Percentiles rank a stretch among this genome's conserved stretches.
Conservation (phyloP, 2,113 vertebrate genomes). For the Platichthys stellatus region DNA sequence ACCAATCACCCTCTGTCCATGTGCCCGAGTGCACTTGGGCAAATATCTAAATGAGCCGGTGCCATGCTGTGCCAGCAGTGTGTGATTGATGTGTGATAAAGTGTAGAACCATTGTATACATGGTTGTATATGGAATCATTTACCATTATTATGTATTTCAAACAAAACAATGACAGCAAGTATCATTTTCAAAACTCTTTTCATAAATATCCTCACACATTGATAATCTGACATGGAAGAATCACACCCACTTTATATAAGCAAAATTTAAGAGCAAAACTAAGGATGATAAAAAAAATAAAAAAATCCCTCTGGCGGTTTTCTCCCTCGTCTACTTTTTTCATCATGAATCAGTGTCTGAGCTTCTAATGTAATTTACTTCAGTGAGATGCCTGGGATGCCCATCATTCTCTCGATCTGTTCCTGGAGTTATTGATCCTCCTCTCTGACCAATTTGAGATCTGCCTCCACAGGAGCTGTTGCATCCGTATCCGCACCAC, state of each 20-base stretch:
- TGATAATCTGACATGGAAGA: background rate
- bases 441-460: slow-evolving; percentile 68
- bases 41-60: no score
- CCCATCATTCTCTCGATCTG: slow-evolving; percentile 72
- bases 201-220: background rate
- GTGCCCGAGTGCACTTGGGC: no score
- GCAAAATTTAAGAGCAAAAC: slow-evolving; percentile 32
- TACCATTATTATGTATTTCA: background rate
- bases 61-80: no score
- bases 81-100: no score
- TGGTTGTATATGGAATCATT: no score
- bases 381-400: slow-evolving; percentile 65
- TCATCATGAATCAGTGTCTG: slow-evolving; percentile 65
- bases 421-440: slow-evolving; percentile 71
- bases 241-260: slow-evolving; percentile 8
- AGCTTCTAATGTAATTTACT: slow-evolving; percentile 75
- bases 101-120: no score
- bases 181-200: background rate
- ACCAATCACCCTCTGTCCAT: no score
- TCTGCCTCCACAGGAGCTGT: slow-evolving; percentile 65
- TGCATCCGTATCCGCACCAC: slow-evolving; percentile 67
- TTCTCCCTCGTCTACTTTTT: slow-evolving; percentile 40
- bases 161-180: background rate
- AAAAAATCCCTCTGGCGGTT: slow-evolving; percentile 47
- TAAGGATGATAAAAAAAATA: background rate